phyloP scores from a whole-genome alignment of 2,888 invertebrate genomes.

The Ectropis crepuscularia region DNA sequence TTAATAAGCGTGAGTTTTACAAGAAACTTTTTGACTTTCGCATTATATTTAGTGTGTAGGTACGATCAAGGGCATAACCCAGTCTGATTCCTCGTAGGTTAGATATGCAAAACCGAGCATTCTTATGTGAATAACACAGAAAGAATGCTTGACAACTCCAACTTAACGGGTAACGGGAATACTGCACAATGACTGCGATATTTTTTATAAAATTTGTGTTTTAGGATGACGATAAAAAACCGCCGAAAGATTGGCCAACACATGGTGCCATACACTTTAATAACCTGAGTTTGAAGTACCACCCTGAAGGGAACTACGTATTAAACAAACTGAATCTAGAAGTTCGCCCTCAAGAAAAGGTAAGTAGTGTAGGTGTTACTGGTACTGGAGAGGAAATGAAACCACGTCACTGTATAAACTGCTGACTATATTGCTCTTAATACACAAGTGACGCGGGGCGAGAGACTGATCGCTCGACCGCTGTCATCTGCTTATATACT shows the following conservation, averaged over 20 bases:
- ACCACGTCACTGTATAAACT: too few species aligned
- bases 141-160: not conserved
- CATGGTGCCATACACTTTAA: constrained; percentile 80
- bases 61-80: too few species aligned
- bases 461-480: too few species aligned
- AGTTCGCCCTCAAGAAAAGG: constrained; percentile 82
- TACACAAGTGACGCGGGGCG: too few species aligned
- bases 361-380: too few species aligned
- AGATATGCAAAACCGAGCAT: too few species aligned
- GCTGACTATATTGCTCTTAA: too few species aligned
- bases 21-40: not conserved
- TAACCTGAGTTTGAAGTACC: constrained; percentile 81
- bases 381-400: too few species aligned
- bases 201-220: constrained; percentile 4
- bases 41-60: too few species aligned
- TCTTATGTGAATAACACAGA: too few species aligned
- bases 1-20: constrained; percentile 60
- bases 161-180: not conserved
- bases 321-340: constrained; percentile 80
- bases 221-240: constrained; percentile 62
- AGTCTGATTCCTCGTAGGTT: too few species aligned
- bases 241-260: constrained; percentile 80
- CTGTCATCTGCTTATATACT: too few species aligned
- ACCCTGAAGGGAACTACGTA: constrained; percentile 78
- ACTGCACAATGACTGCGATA: not conserved